Evolutionary conservation across 2,888 invertebrate species (phyloP).

Genomic region (Eristalis tenax): DNA sequence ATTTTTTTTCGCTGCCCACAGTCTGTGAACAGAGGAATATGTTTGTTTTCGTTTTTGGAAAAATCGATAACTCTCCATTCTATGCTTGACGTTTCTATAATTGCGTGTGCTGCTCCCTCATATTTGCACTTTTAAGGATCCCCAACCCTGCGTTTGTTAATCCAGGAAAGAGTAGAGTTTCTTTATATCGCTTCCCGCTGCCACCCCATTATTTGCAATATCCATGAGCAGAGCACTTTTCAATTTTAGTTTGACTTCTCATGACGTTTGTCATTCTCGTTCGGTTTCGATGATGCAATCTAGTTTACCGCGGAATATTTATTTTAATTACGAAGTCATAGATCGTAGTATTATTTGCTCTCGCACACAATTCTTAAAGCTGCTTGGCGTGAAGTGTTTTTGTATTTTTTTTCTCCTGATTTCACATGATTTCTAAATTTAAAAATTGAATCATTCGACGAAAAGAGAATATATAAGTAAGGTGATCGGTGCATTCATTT

Average conservation of each 20-base stretch:
- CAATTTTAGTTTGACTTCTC: background rate
- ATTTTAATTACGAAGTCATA: constrained; percentile 6
- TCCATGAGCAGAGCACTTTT: too few species aligned
- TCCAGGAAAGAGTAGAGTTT: constrained; percentile 5
- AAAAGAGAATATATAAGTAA: background rate
- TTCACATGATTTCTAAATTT: constrained; percentile 3
- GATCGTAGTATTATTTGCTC: background rate
- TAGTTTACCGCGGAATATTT: background rate
- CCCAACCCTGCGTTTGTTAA: constrained; percentile 20
- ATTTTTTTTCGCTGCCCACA: constrained; percentile 20
- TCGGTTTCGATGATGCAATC: constrained; percentile 42
- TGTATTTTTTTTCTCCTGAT: background rate
- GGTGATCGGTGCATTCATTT: constrained; percentile 4
- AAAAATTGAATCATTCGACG: constrained; percentile 24
- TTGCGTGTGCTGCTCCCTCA: constrained; percentile 48
- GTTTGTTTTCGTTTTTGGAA: constrained; percentile 37
- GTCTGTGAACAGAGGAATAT: constrained; percentile 26
- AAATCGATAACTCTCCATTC: constrained; percentile 55
- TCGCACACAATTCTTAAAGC: background rate
- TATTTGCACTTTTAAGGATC: constrained; percentile 51
- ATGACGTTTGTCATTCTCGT: background rate
- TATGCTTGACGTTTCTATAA: constrained; percentile 40
- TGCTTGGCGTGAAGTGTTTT: constrained; percentile 6
- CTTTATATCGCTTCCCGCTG: too few species aligned
- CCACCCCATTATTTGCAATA: too few species aligned